A percentile compares a stretch with the other conserved stretches of the same genome.
These are phyloP conservation scores for Eilema sororculum DNA, from an alignment of 2,888 invertebrate species.

Conservation along the genomic window DNA sequence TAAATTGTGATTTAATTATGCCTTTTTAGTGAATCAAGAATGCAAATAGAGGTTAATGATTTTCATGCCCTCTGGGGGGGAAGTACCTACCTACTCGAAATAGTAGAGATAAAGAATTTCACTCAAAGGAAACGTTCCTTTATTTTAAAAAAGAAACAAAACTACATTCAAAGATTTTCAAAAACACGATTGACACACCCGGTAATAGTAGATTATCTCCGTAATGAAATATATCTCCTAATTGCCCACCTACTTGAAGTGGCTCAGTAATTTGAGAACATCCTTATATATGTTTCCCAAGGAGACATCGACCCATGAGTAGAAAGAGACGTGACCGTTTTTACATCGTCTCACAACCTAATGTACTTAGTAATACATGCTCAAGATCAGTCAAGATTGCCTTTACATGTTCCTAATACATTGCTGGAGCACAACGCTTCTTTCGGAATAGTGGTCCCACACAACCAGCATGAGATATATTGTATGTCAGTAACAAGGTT, in stretches of 20 bases:
- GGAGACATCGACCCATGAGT: constrained; percentile 64
- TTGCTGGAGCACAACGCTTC: constrained; percentile 22
- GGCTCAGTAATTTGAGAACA: constrained; percentile 53
- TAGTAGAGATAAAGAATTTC: too few species aligned
- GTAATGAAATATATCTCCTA: constrained; percentile 42
- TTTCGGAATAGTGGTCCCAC: background rate
- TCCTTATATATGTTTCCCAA: constrained; percentile 66
- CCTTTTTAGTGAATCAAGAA: too few species aligned
- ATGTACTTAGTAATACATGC: constrained; percentile 37
- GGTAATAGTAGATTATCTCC: too few species aligned
- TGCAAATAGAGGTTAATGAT: too few species aligned
- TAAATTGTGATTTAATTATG: background rate
- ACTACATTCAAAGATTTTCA: too few species aligned
- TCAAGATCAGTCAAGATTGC: background rate
- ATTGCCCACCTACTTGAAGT: constrained; percentile 49
- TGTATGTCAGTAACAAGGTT: constrained; percentile 23
- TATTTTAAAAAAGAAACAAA: too few species aligned
- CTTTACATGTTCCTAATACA: constrained; percentile 31
- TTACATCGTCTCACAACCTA: constrained; percentile 58
- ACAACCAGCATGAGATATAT: constrained; percentile 23
- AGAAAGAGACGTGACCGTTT: constrained; percentile 65
- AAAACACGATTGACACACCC: too few species aligned
- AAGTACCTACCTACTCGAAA: too few species aligned
- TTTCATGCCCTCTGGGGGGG: too few species aligned
- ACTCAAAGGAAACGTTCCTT: too few species aligned